phyloP scores from a whole-genome alignment of 2,888 invertebrate genomes.

The Athripsodes cinereus region DNA sequence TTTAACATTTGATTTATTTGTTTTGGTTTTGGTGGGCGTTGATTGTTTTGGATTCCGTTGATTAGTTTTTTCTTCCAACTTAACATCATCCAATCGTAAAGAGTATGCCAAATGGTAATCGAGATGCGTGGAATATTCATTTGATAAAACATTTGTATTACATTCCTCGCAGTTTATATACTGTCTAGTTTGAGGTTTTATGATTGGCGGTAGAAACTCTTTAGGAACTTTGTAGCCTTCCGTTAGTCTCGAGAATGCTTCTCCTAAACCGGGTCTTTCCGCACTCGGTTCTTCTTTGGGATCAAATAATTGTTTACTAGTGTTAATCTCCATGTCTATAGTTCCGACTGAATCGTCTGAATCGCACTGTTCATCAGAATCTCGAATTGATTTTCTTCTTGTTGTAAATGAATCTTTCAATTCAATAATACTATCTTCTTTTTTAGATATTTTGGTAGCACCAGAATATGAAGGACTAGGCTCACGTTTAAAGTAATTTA shows the following conservation, averaged over 20 bases:
- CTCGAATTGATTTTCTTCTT: background rate
- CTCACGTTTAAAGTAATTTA: constrained; percentile 36
- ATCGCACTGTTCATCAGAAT: constrained; percentile 39
- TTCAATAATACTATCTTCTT: background rate
- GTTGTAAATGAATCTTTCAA: background rate
- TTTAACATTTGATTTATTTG: constrained; percentile 25
- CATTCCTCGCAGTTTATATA: constrained; percentile 58
- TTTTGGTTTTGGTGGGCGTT: constrained; percentile 23
- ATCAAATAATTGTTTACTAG: constrained; percentile 34
- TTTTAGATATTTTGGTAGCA: too few species aligned
- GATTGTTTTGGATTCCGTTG: constrained; percentile 29
- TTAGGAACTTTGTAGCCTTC: background rate
- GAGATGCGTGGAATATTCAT: constrained; percentile 59
- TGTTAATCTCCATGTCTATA: constrained; percentile 46
- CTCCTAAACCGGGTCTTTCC: constrained; percentile 1
- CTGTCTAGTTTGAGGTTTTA: constrained; percentile 21
- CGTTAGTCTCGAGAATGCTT: background rate
- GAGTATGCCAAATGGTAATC: constrained; percentile 70
- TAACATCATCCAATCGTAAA: constrained; percentile 48
- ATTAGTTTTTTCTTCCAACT: constrained; percentile 22
- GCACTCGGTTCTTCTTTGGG: background rate
- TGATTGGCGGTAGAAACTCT: constrained; percentile 3
- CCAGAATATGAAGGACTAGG: background rate
- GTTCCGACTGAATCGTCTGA: constrained; percentile 43
- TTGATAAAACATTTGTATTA: constrained; percentile 48